These are phyloP conservation scores for Chaitophorus viminalis DNA, from an alignment of 2,888 invertebrate species.

Conservation along the genomic window DNA sequence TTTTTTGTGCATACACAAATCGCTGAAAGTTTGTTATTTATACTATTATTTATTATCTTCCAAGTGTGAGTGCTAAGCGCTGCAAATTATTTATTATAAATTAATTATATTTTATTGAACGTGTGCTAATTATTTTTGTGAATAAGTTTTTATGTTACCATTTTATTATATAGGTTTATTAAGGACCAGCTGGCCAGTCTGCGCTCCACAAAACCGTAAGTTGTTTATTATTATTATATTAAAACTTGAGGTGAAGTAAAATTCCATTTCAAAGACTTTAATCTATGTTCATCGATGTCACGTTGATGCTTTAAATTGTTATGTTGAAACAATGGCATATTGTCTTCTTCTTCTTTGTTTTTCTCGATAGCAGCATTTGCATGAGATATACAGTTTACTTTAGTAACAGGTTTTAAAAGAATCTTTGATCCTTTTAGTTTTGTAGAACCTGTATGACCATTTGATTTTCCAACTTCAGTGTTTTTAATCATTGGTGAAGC, in stretches of 20 bases:
- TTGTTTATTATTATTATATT: too few species aligned
- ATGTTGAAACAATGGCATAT: slow-evolving; percentile 80
- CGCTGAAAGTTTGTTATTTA: too few species aligned
- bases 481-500: slow-evolving; percentile 60
- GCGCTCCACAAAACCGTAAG: too few species aligned
- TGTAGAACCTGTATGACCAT: slow-evolving; percentile 7
- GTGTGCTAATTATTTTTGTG: too few species aligned
- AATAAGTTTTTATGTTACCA: too few species aligned
- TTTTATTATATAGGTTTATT: too few species aligned
- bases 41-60: too few species aligned
- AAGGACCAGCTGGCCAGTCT: too few species aligned
- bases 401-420: neutral
- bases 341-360: slow-evolving; percentile 85
- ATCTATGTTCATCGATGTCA: slow-evolving; percentile 90
- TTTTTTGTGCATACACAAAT: too few species aligned
- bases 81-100: too few species aligned
- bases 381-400: slow-evolving; percentile 11
- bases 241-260: slow-evolving; percentile 90
- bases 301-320: slow-evolving; percentile 92
- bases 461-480: slow-evolving; percentile 17
- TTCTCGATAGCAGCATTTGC: slow-evolving; percentile 65
- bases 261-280: slow-evolving; percentile 92
- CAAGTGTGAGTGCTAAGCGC: too few species aligned
- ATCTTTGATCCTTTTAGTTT: slow-evolving; percentile 33
- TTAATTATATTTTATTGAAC: too few species aligned